phyloP scores from a whole-genome alignment of 2,888 invertebrate species.

The Hypselothyrea guttata region DNA sequence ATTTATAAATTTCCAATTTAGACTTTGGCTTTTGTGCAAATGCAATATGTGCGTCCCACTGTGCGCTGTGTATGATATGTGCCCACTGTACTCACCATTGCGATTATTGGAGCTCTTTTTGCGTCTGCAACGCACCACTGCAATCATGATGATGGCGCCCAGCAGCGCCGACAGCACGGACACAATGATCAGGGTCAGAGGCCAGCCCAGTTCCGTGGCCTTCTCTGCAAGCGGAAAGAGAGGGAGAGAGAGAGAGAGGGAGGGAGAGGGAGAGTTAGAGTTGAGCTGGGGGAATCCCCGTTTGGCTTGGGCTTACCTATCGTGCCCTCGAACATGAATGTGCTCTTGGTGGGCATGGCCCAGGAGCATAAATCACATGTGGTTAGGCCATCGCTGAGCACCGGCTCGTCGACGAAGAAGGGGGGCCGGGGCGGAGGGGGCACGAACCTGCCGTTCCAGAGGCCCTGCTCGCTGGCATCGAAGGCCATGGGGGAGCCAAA shows the following conservation, averaged over 20 bases:
- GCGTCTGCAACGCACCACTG: conserved; percentile 86
- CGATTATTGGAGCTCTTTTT: conserved; percentile 82
- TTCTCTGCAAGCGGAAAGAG: conserved; percentile 74
- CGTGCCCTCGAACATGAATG: conserved; percentile 84
- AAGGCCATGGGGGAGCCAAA: conserved; percentile 82
- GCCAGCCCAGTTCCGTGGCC: conserved; percentile 87
- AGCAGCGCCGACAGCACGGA: conserved; percentile 87
- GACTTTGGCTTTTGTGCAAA: too few relatives aligned
- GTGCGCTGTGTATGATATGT: neutral
- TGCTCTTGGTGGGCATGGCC: conserved; percentile 86
- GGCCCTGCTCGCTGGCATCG: conserved; percentile 82
- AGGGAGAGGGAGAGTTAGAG: conserved; percentile 8
- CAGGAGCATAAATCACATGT: conserved; percentile 89
- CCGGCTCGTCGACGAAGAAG: conserved; percentile 85
- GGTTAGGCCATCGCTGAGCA: conserved; percentile 86
- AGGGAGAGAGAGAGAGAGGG: neutral
- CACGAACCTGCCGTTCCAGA: conserved; percentile 84
- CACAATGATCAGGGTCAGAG: conserved; percentile 87
- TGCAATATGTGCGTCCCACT: too few relatives aligned
- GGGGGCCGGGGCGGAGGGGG: conserved; percentile 87
- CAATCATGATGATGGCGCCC: conserved; percentile 88
- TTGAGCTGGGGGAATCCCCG: neutral
- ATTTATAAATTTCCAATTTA: too few relatives aligned
- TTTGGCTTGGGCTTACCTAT: conserved; percentile 83
- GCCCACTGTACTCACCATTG: conserved; percentile 79